Percentiles rank a stretch among this genome's conserved stretches.
Evolutionary conservation across 2,797 vertebrate genomes (phyloP).

Genomic region (Danio aesculapii): DNA sequence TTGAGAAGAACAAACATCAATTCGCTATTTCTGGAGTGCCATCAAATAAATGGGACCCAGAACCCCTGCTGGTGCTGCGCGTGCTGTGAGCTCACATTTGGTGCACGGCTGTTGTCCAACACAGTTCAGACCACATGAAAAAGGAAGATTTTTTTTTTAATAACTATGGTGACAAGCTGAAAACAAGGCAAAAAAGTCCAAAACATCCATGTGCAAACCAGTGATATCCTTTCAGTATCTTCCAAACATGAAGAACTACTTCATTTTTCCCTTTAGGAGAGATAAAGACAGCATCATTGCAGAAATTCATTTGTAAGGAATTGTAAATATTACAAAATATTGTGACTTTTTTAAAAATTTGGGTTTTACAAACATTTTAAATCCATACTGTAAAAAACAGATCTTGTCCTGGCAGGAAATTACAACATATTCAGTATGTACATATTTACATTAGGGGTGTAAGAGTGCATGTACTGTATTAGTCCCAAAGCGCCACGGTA

Average conservation of each 20-base stretch:
- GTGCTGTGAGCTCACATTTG: not conserved
- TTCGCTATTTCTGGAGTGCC: not conserved
- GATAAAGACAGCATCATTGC: not conserved
- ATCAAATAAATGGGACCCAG: not conserved
- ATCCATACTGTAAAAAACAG: too few species aligned
- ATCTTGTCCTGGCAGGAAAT: too few species aligned
- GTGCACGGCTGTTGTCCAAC: not conserved
- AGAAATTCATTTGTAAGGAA: not conserved
- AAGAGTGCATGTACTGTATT: too few species aligned
- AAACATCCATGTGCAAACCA: slow-evolving; percentile 6
- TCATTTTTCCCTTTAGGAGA: not conserved
- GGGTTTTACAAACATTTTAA: too few species aligned
- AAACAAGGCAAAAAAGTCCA: not conserved
- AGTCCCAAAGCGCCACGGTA: too few species aligned
- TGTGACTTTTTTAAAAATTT: too few species aligned
- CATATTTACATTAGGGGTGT: too few species aligned
- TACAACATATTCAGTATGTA: too few species aligned
- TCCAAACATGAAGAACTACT: not conserved
- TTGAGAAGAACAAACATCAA: slow-evolving; percentile 3
- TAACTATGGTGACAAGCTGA: not conserved
- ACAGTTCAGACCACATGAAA: not conserved
- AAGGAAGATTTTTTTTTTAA: not conserved
- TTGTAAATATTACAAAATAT: too few species aligned
- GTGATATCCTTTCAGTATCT: not conserved
- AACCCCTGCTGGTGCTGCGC: not conserved